Evolutionary conservation across 2,797 vertebrate genomes (phyloP), one percentile per base, ranked within the genome.

Genomic region (Odontamblyopus lacepedii): DNA sequence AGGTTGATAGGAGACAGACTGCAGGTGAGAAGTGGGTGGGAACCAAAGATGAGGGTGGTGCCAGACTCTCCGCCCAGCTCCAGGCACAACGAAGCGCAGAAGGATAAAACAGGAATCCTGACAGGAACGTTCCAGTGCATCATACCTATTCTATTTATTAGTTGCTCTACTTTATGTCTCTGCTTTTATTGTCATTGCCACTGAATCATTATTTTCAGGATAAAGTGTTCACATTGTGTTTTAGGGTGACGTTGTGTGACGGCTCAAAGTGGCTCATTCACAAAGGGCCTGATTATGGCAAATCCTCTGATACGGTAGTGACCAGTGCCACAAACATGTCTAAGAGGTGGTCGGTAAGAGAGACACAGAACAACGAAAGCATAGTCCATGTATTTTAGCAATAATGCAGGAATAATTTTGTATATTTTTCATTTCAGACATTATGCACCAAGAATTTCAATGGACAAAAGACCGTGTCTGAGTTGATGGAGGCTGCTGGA

Each of bases 251-350:
- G 1, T 35, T 62, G 60, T 62, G 60, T 62, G 60, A 62, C 16
- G 30, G 18, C 13, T 62, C 30, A 29, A 15, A 62, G 60, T 62
- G 60, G 60, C 60, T 62, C 29, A 62, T 63, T 41, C 62, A 63
- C 62, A 63, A 63, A 35, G 59, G 12, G 4, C 1, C 3, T n/a
- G 19, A 4, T 18, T 29, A 29, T 15, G 59, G 59, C 27, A 57
- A 8, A 16, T 5, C 2, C 29, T 30, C 11, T 32, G 27, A 32
- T 2, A 63, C 62, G 6, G 35, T 12, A 4, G 62, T 63, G 62
- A 63, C 62, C 18, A 41, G 18, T 2, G 35, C 62, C 35, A 18
- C 29, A 11, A 11, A 63, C 62, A 41, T 38, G 19, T 63, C 62
- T 2, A 3, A 35, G n/a, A 63, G 13, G 35, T 63, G 62, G 62